Base-by-base conservation (phyloP, 1,140 invertebrate species). In the Papilio machaon region DNA sequence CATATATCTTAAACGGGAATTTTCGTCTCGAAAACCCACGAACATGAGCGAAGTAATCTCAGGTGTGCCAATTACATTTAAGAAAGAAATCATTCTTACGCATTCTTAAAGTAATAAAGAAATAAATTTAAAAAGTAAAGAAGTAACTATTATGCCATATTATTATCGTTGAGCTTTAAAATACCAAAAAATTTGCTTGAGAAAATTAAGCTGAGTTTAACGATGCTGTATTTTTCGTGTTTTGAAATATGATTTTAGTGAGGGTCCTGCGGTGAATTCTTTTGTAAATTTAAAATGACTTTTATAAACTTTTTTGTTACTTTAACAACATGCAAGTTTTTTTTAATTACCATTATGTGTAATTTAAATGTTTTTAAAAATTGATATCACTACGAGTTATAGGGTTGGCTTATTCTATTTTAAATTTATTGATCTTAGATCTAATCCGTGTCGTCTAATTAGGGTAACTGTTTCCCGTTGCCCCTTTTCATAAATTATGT, bases 161-260 rank as follows among this genome's bases (percentile, higher is more conserved):
- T 35, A 10, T 1, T 35, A 17, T 38, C 64, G 15, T 8, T 70
- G 64, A 38, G 23, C 64, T 70, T 64, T 38, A 35, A 35, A 15
- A 15, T 70, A 30, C 11, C 30, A 70, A 70, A 35, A 17, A 15
- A 35, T 35, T 35, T 70, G 10, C 9, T 23, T 64, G 64, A 17
- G 64, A 70, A 30, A 35, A 70, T 70, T 70, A 70, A 70, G 64
- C 11, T 17, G 23, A 64, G 60, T 64, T 70, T 70, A 70, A 70
- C 35, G 64, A 70, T 38, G 64, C 30, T 15, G 17, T 70, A 15
- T 35, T 38, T 70, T 67, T 70, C 35, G 30, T 30, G 6, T 15
- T 64, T 64, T 30, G 1, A 64, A 64, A 64, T 30, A 35, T 30
- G 23, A 64, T 64, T 64, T 35, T 15, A 30, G 23, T 30, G 23